Conservation (phyloP, 2,113 vertebrate species). For the Paratilapia polleni region DNA sequence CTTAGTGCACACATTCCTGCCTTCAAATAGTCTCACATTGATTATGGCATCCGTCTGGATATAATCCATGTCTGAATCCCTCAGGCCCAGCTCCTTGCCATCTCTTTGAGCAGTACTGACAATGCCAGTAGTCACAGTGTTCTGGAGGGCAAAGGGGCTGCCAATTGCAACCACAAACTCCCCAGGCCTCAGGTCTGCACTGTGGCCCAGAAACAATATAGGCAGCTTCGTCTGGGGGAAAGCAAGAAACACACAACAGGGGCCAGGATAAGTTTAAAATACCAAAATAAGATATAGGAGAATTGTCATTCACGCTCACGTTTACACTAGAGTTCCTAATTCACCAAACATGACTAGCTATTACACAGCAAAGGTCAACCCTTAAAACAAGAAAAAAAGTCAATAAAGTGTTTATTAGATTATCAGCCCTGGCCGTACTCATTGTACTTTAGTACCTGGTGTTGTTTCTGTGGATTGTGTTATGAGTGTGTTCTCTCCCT, state of each 20-base stretch:
- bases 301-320: too few species aligned
- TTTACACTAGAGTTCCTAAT: too few species aligned
- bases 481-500: too few species aligned
- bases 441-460: too few species aligned
- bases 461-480: too few species aligned
- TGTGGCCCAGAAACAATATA: conserved; percentile 86
- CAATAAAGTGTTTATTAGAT: too few species aligned
- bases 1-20: background rate
- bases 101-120: conserved; percentile 93
- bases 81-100: conserved; percentile 88
- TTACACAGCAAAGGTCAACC: too few species aligned
- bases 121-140: conserved; percentile 94
- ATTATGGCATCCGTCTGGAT: conserved; percentile 96
- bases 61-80: conserved; percentile 91
- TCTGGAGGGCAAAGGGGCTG: conserved; percentile 93
- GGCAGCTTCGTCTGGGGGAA: conserved; percentile 85
- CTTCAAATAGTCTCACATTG: conserved; percentile 84
- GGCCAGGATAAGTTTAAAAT: too few species aligned
- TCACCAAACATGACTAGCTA: too few species aligned
- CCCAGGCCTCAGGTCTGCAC: conserved; percentile 89
- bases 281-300: too few species aligned
- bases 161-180: conserved; percentile 95
- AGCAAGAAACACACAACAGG: background rate
- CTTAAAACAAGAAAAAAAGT: too few species aligned
- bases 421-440: too few species aligned